Evolutionary conservation across 2,113 vertebrate species (phyloP).

Genomic region (Nothoprocta pentlandii): DNA sequence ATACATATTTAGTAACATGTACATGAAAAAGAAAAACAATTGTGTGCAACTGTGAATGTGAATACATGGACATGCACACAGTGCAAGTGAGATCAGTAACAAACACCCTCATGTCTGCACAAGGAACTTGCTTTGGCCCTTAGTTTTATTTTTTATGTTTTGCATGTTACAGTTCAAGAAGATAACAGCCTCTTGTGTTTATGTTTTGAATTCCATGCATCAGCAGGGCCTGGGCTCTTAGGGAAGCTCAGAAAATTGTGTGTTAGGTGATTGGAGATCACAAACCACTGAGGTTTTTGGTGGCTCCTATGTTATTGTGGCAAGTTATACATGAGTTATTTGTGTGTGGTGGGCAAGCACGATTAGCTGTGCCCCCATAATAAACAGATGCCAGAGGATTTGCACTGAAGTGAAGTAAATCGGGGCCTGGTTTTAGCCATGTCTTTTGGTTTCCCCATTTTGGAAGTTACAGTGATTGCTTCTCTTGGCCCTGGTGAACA

Average conservation of each 20-base stretch:
- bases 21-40: not conserved
- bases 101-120: not conserved
- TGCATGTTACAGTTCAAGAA: not conserved
- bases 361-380: not conserved
- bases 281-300: constrained; percentile 35
- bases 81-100: not conserved
- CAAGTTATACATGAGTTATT: not conserved
- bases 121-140: not conserved
- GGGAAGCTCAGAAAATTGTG: constrained; percentile 21
- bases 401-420: constrained; percentile 36
- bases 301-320: not conserved
- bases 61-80: not conserved
- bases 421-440: not conserved
- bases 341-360: not conserved
- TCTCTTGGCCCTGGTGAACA: not conserved
- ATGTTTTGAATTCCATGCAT: not conserved
- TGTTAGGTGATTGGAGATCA: not conserved
- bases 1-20: not conserved
- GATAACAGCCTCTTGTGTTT: accelerated
- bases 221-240: not conserved
- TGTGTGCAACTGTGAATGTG: not conserved
- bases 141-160: not conserved
- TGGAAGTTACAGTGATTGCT: not conserved
- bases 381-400: constrained; percentile 7
- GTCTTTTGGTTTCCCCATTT: not conserved